Conservation (phyloP, 2,888 invertebrate genomes). For the Eueremaeus valkanovi region DNA sequence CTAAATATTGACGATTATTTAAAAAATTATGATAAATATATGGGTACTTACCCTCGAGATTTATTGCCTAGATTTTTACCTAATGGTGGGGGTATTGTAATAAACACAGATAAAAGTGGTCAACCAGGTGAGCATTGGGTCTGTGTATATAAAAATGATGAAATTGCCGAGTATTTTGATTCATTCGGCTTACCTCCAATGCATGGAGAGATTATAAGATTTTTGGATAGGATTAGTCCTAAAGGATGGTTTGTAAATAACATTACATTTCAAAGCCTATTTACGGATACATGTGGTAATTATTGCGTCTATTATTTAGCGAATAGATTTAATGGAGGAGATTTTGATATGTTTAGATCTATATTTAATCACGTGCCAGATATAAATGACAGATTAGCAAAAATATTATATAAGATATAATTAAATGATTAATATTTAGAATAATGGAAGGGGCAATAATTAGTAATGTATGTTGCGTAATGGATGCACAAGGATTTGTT, state of each 20-base stretch:
- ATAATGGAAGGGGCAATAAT: too few species aligned
- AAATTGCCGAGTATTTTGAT: constrained; percentile 42
- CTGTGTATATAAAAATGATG: constrained; percentile 24
- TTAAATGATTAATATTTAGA: background rate
- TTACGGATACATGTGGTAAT: background rate
- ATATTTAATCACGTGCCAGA: background rate
- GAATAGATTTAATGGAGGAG: background rate
- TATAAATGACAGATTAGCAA: background rate
- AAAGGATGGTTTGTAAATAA: background rate
- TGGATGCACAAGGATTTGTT: too few species aligned
- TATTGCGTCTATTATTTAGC: background rate
- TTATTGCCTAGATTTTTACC: background rate
- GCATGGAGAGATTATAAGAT: background rate
- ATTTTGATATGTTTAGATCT: background rate
- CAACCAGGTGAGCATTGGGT: constrained; percentile 41
- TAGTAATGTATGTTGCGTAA: too few species aligned
- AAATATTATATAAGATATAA: background rate
- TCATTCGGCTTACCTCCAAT: constrained; percentile 39
- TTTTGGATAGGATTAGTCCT: background rate
- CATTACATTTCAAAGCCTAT: background rate
- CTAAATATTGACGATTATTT: constrained; percentile 8
- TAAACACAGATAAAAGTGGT: constrained; percentile 28
- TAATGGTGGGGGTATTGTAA: background rate
- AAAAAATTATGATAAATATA: background rate
- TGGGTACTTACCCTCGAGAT: background rate